Conservation (phyloP, 2,113 vertebrate species). For the Rhinolophus sinicus region DNA sequence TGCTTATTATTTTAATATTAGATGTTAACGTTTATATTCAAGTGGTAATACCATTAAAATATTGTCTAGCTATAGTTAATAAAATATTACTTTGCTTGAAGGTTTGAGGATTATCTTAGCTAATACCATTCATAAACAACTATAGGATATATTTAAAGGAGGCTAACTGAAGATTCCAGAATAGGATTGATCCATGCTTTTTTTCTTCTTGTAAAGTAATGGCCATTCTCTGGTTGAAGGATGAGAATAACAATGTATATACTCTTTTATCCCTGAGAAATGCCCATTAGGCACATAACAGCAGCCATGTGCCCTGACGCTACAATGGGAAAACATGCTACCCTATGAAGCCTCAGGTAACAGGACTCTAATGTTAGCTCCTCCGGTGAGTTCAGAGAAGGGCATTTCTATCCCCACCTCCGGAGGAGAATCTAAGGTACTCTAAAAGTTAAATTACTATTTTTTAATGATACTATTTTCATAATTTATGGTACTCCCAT, state of each 20-base stretch:
- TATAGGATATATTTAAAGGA: not conserved
- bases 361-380: not conserved
- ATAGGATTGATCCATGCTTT: not conserved
- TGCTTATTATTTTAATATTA: not conserved
- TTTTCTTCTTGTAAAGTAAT: not conserved
- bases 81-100: constrained; percentile 42
- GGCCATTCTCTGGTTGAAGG: not conserved
- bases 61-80: not conserved
- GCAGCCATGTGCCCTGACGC: not conserved
- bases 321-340: not conserved
- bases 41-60: not conserved
- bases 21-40: not conserved
- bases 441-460: not conserved
- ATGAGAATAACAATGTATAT: not conserved
- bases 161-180: not conserved
- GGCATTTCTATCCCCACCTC: not conserved
- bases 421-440: not conserved
- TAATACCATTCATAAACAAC: constrained; percentile 19
- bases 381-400: not conserved
- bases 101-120: not conserved
- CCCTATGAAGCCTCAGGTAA: accelerated
- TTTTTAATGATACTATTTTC: constrained; percentile 56
- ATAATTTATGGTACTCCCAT: constrained; percentile 44
- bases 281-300: not conserved
- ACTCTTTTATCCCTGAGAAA: not conserved